Base-by-base conservation (phyloP, 2,113 vertebrate genomes). In the Rhodinocichla rosea region DNA sequence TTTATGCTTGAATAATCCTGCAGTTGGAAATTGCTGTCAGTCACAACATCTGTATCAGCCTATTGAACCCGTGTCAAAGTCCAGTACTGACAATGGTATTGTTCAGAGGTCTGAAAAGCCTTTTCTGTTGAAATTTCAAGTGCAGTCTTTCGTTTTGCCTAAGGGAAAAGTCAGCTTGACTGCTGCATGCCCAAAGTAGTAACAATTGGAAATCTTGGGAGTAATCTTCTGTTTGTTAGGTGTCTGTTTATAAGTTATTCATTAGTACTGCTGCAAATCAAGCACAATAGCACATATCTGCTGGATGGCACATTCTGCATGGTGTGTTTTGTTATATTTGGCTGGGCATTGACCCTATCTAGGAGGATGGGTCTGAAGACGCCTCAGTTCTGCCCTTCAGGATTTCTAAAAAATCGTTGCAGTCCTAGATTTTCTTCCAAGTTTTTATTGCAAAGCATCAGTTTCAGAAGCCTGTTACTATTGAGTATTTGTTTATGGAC, bases 11-110 rank as follows among this genome's bases (percentile, higher is more conserved):
- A 93, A 75, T 87, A 88, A 73, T 78, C 71, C 69, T 83, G 45
- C 57, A 82, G 68, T 79, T 92, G 50, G 91, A 83, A 96, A 68
- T 55, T 71, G 33, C 91, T 95, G 87, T 95, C 89, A 91, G 52
- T 92, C 57, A 70, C 68, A 92, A 89, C 91, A 89, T 90, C 77
- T 93, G 68, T 70, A 78, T 86, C 79, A 85, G 37, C 62, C 47
- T 68, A 39, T 52, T 82, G 62, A 86, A 87, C 56, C 33, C 13
- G 1, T 49, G 15, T 73, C 65, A 45, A 89, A 82, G 56, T 64
- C 73, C 40, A 6, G 0, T 44, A 12, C 28, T 45, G 56, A 68
- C 59, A 82, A 19, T 68, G 30, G 11, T 75, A 63, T 63, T 94
- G 45, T 70, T 87, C 3, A 4, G 39, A 49, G 24, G 10, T 35